Conservation (phyloP, 1,140 invertebrate genomes). For the Thereuonema tuberculata region DNA sequence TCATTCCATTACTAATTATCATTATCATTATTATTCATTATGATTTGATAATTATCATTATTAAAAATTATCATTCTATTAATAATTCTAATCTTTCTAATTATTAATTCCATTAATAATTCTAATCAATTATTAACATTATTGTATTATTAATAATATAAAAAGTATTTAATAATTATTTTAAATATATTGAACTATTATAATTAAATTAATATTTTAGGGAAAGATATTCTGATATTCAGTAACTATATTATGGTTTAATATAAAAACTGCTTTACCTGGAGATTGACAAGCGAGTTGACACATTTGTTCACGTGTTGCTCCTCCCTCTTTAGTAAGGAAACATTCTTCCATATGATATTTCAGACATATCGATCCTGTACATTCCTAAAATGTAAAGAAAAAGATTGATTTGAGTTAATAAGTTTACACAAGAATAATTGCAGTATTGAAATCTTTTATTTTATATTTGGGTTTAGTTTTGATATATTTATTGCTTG, state of each 20-base stretch:
- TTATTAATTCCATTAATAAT: no score
- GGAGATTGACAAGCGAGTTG: conserved; percentile 83
- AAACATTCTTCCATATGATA: conserved; percentile 94
- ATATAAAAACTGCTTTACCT: conserved; percentile 11
- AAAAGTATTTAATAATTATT: background rate
- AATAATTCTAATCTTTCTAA: no score
- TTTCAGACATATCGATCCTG: conserved; percentile 85
- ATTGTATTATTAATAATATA: no score
- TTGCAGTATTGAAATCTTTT: no score
- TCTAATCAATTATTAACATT: no score
- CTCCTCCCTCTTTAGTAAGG: conserved; percentile 56
- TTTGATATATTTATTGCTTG: no score
- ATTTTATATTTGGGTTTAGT: background rate
- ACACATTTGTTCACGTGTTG: conserved; percentile 65
- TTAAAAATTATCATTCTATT: no score
- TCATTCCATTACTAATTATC: no score
- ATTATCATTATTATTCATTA: no score
- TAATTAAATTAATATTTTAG: background rate
- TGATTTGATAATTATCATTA: no score
- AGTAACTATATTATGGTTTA: background rate
- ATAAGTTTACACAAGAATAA: background rate
- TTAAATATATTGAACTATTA: background rate
- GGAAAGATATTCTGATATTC: background rate
- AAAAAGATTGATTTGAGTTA: background rate
- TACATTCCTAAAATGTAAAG: conserved; percentile 49